Evolutionary conservation across 2,797 vertebrate genomes (phyloP).

Genomic region (Bradypodion ventrale): DNA sequence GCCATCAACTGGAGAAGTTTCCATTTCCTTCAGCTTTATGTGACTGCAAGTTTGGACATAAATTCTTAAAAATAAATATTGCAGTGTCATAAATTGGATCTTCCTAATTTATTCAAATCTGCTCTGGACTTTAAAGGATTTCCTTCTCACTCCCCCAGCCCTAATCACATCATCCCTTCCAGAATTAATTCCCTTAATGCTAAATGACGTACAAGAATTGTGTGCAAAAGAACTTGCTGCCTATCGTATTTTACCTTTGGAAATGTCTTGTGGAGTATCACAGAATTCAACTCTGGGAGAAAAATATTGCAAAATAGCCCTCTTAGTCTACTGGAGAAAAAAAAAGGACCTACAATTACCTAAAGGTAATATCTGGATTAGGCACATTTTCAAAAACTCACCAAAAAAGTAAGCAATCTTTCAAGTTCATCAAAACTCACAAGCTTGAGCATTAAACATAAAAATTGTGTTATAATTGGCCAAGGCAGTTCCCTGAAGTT

Average conservation of each 20-base stretch:
- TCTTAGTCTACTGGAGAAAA: not conserved
- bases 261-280: not conserved
- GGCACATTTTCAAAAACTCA: not conserved
- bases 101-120: constrained; percentile 35
- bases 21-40: not conserved
- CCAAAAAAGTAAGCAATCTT: not conserved
- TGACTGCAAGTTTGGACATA: not conserved
- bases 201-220: not conserved
- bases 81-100: constrained; percentile 15
- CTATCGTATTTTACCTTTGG: constrained; percentile 25
- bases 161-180: constrained; percentile 4
- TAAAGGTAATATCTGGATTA: not conserved
- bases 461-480: not conserved
- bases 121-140: constrained; percentile 23
- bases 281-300: not conserved
- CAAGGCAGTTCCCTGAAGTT: not conserved
- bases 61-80: constrained; percentile 31
- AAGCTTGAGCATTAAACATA: not conserved
- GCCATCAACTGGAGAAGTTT: not conserved
- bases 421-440: not conserved
- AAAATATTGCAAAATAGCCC: not conserved
- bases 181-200: constrained; percentile 26
- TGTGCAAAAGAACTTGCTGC: not conserved
- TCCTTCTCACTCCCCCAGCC: not conserved
- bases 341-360: not conserved